Evolutionary conservation across 2,797 vertebrate species (phyloP).

Genomic region (Hirundo rustica): DNA sequence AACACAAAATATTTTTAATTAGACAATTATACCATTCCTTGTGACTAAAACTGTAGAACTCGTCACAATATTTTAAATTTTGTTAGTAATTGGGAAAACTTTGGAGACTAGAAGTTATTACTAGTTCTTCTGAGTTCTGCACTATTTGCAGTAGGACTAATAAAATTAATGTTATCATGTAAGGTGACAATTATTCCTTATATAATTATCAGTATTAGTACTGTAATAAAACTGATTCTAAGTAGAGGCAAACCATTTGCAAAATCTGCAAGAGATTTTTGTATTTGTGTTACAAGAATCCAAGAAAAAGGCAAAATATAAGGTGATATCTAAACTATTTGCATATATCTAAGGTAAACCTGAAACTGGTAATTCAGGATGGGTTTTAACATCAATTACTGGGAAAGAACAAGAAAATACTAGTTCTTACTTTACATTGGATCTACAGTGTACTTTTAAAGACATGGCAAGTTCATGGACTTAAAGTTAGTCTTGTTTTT

Average conservation of each 20-base stretch:
- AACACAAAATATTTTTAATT: background rate
- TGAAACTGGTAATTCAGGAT: background rate
- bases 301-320: background rate
- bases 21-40: background rate
- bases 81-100: background rate
- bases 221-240: background rate
- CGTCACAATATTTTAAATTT: background rate
- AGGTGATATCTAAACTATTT: background rate
- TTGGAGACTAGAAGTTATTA: background rate
- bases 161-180: background rate
- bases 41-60: background rate
- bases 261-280: background rate
- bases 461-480: rapidly evolving
- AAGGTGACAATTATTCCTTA: background rate
- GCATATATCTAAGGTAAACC: background rate
- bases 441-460: background rate
- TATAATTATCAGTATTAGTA: background rate
- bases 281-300: background rate
- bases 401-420: background rate
- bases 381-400: background rate
- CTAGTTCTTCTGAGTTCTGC: background rate
- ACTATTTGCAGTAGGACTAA: background rate
- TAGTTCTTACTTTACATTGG: background rate
- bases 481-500: background rate
- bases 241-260: background rate